These are phyloP conservation scores for Odontothrips loti DNA, from an alignment of 2,888 invertebrate genomes.

Conservation along the genomic window DNA sequence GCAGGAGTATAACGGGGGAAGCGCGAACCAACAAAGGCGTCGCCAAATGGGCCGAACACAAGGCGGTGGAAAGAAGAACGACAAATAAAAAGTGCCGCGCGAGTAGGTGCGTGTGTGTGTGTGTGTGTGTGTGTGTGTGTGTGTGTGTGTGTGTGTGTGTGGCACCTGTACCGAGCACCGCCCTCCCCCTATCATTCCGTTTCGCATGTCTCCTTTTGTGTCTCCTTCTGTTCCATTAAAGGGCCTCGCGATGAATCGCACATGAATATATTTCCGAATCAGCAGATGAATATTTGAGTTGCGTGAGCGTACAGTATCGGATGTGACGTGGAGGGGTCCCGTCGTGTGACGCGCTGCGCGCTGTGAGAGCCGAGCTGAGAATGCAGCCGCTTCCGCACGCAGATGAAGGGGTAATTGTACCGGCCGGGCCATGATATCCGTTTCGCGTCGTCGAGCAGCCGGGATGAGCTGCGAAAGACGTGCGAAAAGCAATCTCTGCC, in stretches of 20 bases:
- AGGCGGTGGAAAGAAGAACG: background rate
- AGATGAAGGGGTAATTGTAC: too few relatives aligned
- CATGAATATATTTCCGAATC: conserved; percentile 25
- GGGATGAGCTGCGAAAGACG: too few relatives aligned
- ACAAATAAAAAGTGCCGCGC: background rate
- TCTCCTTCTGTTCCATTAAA: background rate
- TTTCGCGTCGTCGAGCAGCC: background rate
- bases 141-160: background rate
- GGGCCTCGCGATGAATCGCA: background rate
- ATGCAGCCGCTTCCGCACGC: too few relatives aligned
- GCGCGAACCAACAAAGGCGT: background rate
- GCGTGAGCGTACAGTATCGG: background rate
- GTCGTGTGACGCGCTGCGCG: background rate
- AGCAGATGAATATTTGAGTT: conserved; percentile 1
- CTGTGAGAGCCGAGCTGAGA: background rate
- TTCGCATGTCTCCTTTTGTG: background rate
- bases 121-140: background rate
- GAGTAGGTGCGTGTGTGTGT: background rate
- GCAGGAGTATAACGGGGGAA: background rate
- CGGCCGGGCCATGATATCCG: background rate
- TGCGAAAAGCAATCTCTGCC: too few relatives aligned
- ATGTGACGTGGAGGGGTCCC: background rate
- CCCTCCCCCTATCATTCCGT: background rate
- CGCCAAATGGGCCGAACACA: background rate
- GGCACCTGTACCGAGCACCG: background rate